A percentile compares a stretch with the other conserved stretches of the same genome.
Conservation (phyloP, 2,888 invertebrate species). For the Rosalia funebris region DNA sequence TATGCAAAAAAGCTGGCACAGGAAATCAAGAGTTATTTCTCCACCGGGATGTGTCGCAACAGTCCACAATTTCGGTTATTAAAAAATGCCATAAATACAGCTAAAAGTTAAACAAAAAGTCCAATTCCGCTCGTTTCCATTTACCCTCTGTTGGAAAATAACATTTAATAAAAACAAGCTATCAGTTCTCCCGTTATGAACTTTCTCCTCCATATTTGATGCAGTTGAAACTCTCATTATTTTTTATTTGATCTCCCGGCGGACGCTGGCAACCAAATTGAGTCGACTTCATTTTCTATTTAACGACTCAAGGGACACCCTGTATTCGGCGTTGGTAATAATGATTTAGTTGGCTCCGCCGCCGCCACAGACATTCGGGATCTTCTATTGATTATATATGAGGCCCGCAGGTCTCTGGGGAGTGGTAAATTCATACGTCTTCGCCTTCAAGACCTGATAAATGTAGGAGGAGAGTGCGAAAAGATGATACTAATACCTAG, state of each 20-base stretch:
- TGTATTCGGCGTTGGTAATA: conserved; percentile 38
- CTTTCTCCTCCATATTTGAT: conserved; percentile 13
- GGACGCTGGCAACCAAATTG: conserved; percentile 21
- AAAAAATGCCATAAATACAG: too few relatives aligned
- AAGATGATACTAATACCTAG: conserved; percentile 58
- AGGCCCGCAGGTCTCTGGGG: conserved; percentile 51
- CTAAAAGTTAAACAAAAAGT: not conserved
- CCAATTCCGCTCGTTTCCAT: not conserved
- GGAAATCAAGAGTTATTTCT: too few relatives aligned
- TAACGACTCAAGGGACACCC: conserved; percentile 26
- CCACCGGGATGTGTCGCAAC: too few relatives aligned
- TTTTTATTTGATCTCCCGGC: conserved; percentile 19
- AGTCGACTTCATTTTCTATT: conserved; percentile 25
- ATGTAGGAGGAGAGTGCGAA: conserved; percentile 51
- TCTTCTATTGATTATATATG: conserved; percentile 58
- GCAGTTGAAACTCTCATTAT: conserved; percentile 19
- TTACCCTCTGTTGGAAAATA: not conserved
- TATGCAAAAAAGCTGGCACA: too few relatives aligned
- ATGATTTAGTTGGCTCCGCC: conserved; percentile 38
- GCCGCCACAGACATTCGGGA: conserved; percentile 46
- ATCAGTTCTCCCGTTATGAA: not conserved
- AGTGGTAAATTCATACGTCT: conserved; percentile 57
- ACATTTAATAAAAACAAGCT: conserved; percentile 5
- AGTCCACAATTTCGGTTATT: too few relatives aligned
- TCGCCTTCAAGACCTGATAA: conserved; percentile 48